A percentile compares a stretch with the other conserved stretches of the same genome.
Evolutionary conservation across 2,888 invertebrate species (phyloP).

Genomic region (Uloborus plumipes): DNA sequence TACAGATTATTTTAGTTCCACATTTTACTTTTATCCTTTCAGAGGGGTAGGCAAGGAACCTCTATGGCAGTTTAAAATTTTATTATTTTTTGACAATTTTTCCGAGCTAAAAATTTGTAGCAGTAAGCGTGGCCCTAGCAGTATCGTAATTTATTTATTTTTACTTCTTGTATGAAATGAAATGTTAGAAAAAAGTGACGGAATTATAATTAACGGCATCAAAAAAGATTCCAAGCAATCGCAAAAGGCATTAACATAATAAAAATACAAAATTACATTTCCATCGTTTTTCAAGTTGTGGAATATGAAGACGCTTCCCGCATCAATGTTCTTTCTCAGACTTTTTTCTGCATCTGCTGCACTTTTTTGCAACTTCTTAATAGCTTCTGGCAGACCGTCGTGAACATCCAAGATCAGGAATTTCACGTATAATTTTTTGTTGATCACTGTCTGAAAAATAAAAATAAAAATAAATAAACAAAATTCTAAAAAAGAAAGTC

Average conservation of each 20-base stretch:
- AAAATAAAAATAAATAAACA: neutral
- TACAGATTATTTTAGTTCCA: no score
- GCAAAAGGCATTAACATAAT: neutral
- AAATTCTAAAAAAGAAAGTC: no score
- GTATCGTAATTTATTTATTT: no score
- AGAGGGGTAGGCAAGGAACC: no score
- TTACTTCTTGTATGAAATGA: no score
- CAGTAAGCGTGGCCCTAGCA: no score
- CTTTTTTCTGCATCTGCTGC: constrained; percentile 19
- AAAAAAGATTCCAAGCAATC: neutral
- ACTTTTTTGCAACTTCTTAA: constrained; percentile 4
- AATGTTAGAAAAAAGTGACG: no score
- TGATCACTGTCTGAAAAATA: constrained; percentile 9
- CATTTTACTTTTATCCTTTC: no score
- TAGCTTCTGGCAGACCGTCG: neutral
- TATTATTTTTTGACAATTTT: no score
- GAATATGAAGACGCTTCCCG: constrained; percentile 1
- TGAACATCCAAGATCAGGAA: constrained; percentile 23
- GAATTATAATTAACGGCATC: neutral
- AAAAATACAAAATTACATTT: neutral
- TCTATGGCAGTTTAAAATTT: no score
- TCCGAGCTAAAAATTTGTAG: no score
- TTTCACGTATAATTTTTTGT: constrained; percentile 22
- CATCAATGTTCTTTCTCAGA: constrained; percentile 13
- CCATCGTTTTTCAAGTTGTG: neutral